Base-by-base conservation (phyloP, 1,140 invertebrate genomes). In the Xylocopa sonorina region DNA sequence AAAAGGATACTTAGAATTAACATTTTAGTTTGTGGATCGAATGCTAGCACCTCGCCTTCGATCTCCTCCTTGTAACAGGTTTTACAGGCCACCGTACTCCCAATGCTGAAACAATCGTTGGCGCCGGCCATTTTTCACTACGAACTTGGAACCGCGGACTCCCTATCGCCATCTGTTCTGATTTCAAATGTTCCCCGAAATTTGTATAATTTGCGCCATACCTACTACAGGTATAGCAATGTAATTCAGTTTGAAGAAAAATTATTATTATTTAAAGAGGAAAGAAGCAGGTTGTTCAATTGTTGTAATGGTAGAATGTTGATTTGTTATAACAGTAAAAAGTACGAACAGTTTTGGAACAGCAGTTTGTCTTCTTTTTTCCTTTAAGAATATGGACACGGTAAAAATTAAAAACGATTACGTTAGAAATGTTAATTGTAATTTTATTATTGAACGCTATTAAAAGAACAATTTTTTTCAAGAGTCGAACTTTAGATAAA, bases 31-130 rank as follows among this genome's bases (percentile, higher is more conserved):
- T 96, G 96, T 87, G 96, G 95, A 94, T 98, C 97, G 89, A 98
- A 98, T 51, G 97, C 97, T 83, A 98, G 88, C n/a, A 98, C 97
- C 94, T 98, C 97, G 50, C 97, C 97, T 93, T 98, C 97, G 68
- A 98, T 95, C 90, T 97, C 96, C 90, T 97, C 95, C 90, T 97
- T 95, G 92, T 97, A 97, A 94, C 97, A 98, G 82, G 97, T 98
- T 93, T 95, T 96, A 91, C 97, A 98, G 87, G 96, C 94, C 77
- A 98, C 97, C 89, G 96, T 96, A 95, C 97, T 98, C 81, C 97
- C 97, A 91, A 98, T 96, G 88, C 95, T 96, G 94, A 98, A 98
- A 94, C 96, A 98, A 93, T 98, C 97, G 87, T 95, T 96, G 84
- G 95, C 95, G 89, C 95, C 96, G 93, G 96, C 95, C 95, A 95